Evolutionary conservation across 2,113 vertebrate species (phyloP), one percentile per base, ranked within the genome.

Genomic region (Motacilla tschutschensis): DNA sequence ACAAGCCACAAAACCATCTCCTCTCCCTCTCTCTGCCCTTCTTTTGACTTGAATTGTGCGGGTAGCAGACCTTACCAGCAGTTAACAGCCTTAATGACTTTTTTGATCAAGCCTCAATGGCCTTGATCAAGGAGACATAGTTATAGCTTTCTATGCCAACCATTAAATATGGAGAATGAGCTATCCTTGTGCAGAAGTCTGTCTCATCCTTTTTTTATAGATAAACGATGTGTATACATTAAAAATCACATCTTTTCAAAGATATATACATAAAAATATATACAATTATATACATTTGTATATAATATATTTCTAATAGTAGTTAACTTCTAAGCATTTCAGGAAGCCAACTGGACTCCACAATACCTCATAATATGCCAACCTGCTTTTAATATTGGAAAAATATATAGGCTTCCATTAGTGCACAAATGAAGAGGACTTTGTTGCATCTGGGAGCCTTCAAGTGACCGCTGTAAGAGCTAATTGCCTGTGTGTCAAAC

Each of bases 301-400:
- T 78, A 14, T 58, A 53, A 31, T 62, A 17, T 69, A 53, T 55
- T 85, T 55, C 19, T 79, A 54, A 19, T 15, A 54, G 50, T 50
- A 78, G 31, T 24, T 69, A 21, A 54, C 18, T 69, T 82, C 6
- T 58, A 40, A 71, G 73, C 17, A 13, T 31, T 38, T 87, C 18
- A 59, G 35, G 70, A 92, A 75, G 53, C 53, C 26, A 59, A 0
- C 51, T 66, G n/a, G n/a, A 54, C 38, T 76, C 16, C 44, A 29
- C 28, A 64, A 26, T n/a, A 53, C 17, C 28, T 90, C 36, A 54
- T 9, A 43, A 40, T 86, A 70, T 64, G 57, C 59, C 59, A 78
- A 9, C 14, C n/a, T 75, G 60, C 65, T 91, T 92, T 91, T 90
- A 84, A 74, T 92, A 91, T 67, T 53, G 50, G 55, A 25, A 72